Evolutionary conservation across 2,888 invertebrate species (phyloP).

Genomic region (Iselma pallidipennis): DNA sequence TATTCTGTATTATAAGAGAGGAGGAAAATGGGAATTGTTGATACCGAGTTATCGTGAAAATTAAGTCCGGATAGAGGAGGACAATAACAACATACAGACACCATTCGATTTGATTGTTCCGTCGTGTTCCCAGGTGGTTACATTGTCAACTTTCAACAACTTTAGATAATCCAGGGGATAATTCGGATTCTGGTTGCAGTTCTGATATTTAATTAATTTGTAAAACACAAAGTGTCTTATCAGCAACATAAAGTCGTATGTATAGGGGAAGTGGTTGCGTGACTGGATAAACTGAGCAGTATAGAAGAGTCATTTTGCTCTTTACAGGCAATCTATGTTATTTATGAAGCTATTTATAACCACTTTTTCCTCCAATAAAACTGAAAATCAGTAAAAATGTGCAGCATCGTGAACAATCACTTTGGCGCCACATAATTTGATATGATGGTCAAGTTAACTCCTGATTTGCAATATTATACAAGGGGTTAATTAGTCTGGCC

Average conservation of each 20-base stretch:
- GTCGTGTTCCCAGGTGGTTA: background rate
- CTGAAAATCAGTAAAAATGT: background rate
- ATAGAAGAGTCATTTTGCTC: no score
- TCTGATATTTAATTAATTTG: background rate
- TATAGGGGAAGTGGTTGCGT: background rate
- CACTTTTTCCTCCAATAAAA: no score
- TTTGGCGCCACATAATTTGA: background rate
- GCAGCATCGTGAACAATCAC: background rate
- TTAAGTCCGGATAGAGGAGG: background rate
- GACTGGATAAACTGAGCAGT: background rate
- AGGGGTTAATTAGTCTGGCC: no score
- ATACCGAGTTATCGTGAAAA: background rate
- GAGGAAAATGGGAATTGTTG: background rate
- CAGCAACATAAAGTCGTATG: background rate
- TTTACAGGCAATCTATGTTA: no score
- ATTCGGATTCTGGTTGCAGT: background rate
- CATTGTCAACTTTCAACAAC: background rate
- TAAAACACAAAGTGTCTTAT: background rate
- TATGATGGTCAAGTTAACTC: background rate
- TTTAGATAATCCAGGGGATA: background rate
- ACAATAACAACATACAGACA: background rate
- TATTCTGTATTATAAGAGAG: background rate
- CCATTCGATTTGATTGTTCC: background rate
- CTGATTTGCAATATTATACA: background rate
- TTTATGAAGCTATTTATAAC: no score